Evolutionary conservation across 2,113 vertebrate species (phyloP).

Genomic region (Periophthalmodon schlosseri): DNA sequence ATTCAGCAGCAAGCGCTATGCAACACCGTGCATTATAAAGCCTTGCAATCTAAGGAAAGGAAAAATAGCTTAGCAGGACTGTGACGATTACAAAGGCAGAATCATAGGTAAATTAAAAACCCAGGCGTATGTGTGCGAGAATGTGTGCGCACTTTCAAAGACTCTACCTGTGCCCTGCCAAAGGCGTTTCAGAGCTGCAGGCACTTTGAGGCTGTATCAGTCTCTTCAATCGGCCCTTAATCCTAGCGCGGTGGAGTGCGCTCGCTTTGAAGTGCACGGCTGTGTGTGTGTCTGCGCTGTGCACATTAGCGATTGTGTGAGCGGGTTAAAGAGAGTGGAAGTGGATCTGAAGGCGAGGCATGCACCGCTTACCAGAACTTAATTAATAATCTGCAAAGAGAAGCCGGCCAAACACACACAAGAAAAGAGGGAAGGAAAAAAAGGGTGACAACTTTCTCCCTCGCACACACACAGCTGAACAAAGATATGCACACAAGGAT

Average conservation of each 20-base stretch:
- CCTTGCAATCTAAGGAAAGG: slow-evolving; percentile 25
- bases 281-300: slow-evolving; percentile 30
- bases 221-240: slow-evolving; percentile 76
- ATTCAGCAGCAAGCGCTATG: slow-evolving; percentile 48
- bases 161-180: slow-evolving; percentile 73
- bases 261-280: slow-evolving; percentile 73
- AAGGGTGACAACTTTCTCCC: slow-evolving; percentile 39
- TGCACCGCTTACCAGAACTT: slow-evolving; percentile 70
- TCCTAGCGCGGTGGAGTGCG: slow-evolving; percentile 65
- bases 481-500: slow-evolving; percentile 24
- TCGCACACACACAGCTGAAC: slow-evolving; percentile 12
- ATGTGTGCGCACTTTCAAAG: slow-evolving; percentile 67
- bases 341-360: slow-evolving; percentile 71
- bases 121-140: slow-evolving; percentile 43
- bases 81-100: slow-evolving; percentile 58
- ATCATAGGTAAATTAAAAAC: slow-evolving; percentile 62
- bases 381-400: slow-evolving; percentile 77
- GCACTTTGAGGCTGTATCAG: slow-evolving; percentile 76
- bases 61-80: slow-evolving; percentile 47
- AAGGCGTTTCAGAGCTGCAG: slow-evolving; percentile 74
- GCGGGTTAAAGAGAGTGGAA: slow-evolving; percentile 61
- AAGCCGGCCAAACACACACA: slow-evolving; percentile 58
- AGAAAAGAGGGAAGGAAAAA: slow-evolving; percentile 29
- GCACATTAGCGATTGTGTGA: slow-evolving; percentile 19
- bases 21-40: slow-evolving; percentile 53